Percentiles rank a stretch among this genome's conserved stretches.
Conservation (phyloP, 2,888 invertebrate species). For the Electrophaes corylata region DNA sequence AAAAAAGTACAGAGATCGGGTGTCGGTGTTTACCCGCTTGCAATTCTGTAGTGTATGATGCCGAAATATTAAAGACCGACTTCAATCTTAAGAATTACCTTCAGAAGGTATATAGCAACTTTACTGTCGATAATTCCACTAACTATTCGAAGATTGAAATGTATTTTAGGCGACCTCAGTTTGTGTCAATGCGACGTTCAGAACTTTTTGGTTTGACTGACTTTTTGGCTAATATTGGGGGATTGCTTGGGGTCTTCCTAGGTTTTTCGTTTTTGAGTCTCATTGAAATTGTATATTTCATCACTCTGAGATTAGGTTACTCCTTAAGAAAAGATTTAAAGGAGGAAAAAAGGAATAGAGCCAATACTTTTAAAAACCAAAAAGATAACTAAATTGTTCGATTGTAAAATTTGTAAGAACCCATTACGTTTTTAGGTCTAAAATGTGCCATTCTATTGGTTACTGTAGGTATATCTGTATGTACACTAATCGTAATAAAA, state of each 20-base stretch:
- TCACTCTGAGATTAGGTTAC: constrained; percentile 56
- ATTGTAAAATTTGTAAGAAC: no score
- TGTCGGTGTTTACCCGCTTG: constrained; percentile 64
- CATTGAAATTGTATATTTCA: constrained; percentile 82
- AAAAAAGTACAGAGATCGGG: not conserved
- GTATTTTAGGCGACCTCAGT: constrained; percentile 82
- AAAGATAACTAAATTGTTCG: not conserved
- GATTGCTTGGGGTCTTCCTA: constrained; percentile 82
- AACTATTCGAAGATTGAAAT: constrained; percentile 66
- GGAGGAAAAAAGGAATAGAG: constrained; percentile 40
- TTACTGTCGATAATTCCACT: not conserved
- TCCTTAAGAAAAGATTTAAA: constrained; percentile 48
- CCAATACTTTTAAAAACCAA: not conserved
- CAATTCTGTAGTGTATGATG: constrained; percentile 85
- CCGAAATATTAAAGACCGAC: constrained; percentile 86
- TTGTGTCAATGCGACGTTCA: constrained; percentile 81
- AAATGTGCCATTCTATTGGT: no score
- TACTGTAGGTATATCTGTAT: no score
- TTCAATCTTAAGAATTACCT: constrained; percentile 57
- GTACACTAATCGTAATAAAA: no score
- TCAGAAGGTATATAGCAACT: no score
- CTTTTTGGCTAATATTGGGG: constrained; percentile 84
- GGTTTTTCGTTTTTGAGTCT: constrained; percentile 85
- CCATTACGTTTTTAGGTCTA: no score
- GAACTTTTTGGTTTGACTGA: constrained; percentile 84